Conservation (phyloP, 64 coral and sea anemone species). For the Montipora efflorescens region DNA sequence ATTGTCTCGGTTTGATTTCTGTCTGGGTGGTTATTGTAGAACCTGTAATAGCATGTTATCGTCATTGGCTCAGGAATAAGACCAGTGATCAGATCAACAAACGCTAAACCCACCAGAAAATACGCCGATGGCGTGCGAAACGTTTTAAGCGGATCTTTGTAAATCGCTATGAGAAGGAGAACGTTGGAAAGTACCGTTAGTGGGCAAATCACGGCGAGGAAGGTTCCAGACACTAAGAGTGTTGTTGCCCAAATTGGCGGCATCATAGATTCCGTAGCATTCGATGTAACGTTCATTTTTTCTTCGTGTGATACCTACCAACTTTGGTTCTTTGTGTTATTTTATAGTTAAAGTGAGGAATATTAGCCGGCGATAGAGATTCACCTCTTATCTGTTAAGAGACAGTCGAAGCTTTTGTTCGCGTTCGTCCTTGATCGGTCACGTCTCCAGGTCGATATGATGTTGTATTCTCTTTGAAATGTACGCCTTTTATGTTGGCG, state of each 20-base stretch:
- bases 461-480: too few species aligned
- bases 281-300: neutral
- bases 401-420: too few species aligned
- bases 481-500: too few species aligned
- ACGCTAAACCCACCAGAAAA: conserved; percentile 70
- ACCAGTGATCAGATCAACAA: conserved; percentile 67
- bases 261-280: neutral
- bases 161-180: conserved; percentile 68
- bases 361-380: too few species aligned
- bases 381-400: too few species aligned
- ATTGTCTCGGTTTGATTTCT: too few species aligned
- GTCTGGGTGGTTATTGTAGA: conserved; percentile 10
- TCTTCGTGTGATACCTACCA: neutral
- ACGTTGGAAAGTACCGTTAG: conserved; percentile 56
- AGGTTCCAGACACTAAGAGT: conserved; percentile 22
- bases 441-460: too few species aligned
- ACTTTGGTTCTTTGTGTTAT: too few species aligned
- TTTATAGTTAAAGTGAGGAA: too few species aligned
- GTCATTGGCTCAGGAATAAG: conserved; percentile 64
- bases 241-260: neutral
- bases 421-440: too few species aligned
- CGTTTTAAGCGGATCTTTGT: conserved; percentile 70
- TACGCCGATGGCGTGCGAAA: conserved; percentile 70
- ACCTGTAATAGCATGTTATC: conserved; percentile 59
- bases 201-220: conserved; percentile 47